Evolutionary conservation across 2,113 vertebrate species (phyloP).

Genomic region (Phodopus roborovskii): DNA sequence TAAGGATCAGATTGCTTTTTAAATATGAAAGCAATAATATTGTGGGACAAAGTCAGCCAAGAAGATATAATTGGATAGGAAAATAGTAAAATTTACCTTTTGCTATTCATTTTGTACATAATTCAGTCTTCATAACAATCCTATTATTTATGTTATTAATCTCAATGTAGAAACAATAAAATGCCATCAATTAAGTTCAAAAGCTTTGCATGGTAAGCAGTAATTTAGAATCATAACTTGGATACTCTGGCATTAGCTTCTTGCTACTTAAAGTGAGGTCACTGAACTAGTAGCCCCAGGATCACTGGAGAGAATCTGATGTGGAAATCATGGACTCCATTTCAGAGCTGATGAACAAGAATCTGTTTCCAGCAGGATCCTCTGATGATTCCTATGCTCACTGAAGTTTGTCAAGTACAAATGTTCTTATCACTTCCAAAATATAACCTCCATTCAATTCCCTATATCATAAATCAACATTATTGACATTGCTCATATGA

Average conservation of each 20-base stretch:
- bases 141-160: conserved; percentile 1
- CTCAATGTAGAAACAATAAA: neutral
- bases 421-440: neutral
- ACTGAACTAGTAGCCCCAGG: neutral
- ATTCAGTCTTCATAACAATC: neutral
- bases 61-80: conserved; percentile 8
- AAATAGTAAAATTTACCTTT: neutral
- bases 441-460: neutral
- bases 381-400: neutral
- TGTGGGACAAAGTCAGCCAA: neutral
- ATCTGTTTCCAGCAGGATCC: neutral
- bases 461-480: neutral
- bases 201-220: neutral
- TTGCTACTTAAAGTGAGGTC: neutral
- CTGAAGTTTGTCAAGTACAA: neutral
- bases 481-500: neutral
- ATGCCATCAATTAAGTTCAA: neutral
- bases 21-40: conserved; percentile 39
- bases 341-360: neutral
- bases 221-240: neutral
- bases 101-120: neutral
- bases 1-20: conserved; percentile 44
- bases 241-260: neutral
- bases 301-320: neutral
- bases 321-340: neutral